Percentiles rank a stretch among this genome's conserved stretches.
phyloP scores from a whole-genome alignment of 2,888 invertebrate genomes.

The Ecliptopera silaceata region DNA sequence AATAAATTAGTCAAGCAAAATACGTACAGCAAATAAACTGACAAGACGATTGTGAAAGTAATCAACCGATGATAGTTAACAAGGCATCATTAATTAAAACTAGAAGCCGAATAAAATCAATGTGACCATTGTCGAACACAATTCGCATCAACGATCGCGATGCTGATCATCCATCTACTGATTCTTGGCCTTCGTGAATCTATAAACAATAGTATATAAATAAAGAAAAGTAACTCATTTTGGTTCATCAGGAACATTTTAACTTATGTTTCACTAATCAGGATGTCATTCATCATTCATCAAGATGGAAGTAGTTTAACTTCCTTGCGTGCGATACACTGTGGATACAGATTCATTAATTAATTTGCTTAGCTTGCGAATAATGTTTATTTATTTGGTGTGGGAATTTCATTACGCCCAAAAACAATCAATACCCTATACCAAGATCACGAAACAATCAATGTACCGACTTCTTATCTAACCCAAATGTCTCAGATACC shows the following conservation, averaged over 20 bases:
- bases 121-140: slow-evolving; percentile 41
- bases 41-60: slow-evolving; percentile 13
- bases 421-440: neutral
- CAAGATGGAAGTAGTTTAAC: too few relatives aligned
- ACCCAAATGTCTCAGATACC: slow-evolving; percentile 72
- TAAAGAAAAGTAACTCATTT: slow-evolving; percentile 11
- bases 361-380: too few relatives aligned
- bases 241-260: too few relatives aligned
- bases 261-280: too few relatives aligned
- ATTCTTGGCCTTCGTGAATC: neutral
- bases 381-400: neutral
- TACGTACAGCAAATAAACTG: slow-evolving; percentile 8
- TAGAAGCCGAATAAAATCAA: slow-evolving; percentile 34
- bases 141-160: slow-evolving; percentile 54
- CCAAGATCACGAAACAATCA: slow-evolving; percentile 65
- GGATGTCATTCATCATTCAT: neutral
- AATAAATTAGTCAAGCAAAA: slow-evolving; percentile 3
- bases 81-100: slow-evolving; percentile 29
- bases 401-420: slow-evolving; percentile 5
- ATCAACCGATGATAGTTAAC: slow-evolving; percentile 20
- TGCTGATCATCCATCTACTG: slow-evolving; percentile 63
- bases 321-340: too few relatives aligned
- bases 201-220: neutral
- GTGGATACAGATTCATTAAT: too few relatives aligned
- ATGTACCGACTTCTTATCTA: slow-evolving; percentile 51